Conservation (phyloP, 2,888 invertebrate genomes). For the Papilio demoleus region DNA sequence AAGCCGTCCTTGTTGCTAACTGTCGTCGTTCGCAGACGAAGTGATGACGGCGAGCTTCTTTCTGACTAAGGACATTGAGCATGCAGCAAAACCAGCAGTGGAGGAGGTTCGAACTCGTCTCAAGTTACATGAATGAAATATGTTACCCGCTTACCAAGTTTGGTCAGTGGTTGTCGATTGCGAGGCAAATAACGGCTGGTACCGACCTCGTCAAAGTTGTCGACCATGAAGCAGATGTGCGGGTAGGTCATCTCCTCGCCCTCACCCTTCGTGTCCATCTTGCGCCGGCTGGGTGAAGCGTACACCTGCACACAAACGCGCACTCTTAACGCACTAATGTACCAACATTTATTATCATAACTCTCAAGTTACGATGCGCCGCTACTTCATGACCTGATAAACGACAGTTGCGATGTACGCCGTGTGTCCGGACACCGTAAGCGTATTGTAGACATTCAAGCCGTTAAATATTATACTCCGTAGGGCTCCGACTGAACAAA, state of each 20-base stretch:
- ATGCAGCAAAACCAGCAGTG: no score
- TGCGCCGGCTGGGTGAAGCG: constrained; percentile 97
- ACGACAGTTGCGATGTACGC: not conserved
- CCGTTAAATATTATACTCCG: not conserved
- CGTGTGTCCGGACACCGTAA: not conserved
- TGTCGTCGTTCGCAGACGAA: no score
- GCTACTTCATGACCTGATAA: not conserved
- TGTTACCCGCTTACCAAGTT: no score
- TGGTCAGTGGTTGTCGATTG: no score
- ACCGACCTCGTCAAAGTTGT: constrained; percentile 98
- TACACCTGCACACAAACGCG: constrained; percentile 86
- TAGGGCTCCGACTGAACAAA: not conserved
- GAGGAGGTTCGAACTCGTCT: no score
- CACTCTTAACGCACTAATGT: not conserved
- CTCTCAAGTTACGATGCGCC: not conserved
- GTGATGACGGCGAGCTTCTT: no score
- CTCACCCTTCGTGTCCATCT: constrained; percentile 99
- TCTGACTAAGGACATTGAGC: no score
- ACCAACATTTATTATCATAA: not conserved
- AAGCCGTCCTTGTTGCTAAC: no score
- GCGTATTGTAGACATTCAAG: not conserved
- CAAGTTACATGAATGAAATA: no score
- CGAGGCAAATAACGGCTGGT: no score
- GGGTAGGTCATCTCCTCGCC: constrained; percentile 99
- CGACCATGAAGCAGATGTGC: constrained; percentile 99